A percentile compares a stretch with the other conserved stretches of the same genome.
Conservation (phyloP, 2,113 vertebrate genomes). For the Stegastes partitus region DNA sequence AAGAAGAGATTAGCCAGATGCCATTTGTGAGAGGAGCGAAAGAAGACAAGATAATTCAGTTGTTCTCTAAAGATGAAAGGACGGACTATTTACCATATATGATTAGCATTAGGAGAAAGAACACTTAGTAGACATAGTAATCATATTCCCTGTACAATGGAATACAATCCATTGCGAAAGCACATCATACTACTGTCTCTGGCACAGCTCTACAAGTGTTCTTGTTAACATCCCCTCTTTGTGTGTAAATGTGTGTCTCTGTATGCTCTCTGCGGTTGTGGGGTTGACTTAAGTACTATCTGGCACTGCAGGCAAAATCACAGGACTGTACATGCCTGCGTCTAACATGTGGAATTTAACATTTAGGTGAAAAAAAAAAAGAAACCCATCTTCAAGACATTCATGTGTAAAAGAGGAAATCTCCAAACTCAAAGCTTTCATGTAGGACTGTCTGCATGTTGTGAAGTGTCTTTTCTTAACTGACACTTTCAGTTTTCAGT, state of each 20-base stretch:
- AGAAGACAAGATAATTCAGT: conserved; percentile 1
- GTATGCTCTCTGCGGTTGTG: too few relatives aligned
- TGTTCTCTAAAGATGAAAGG: background rate
- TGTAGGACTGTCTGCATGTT: background rate
- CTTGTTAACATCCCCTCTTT: too few relatives aligned
- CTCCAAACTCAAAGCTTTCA: background rate
- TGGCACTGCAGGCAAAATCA: conserved; percentile 19
- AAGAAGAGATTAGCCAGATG: conserved; percentile 1
- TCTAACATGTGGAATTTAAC: conserved; percentile 70
- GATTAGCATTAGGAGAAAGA: too few relatives aligned
- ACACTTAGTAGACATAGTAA: too few relatives aligned
- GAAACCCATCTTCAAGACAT: conserved; percentile 3
- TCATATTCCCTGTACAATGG: too few relatives aligned
- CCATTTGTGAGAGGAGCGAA: conserved; percentile 17
- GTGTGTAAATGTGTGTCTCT: too few relatives aligned
- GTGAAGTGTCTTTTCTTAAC: background rate
- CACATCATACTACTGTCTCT: too few relatives aligned
- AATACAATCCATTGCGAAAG: too few relatives aligned
- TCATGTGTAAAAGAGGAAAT: background rate
- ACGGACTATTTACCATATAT: background rate
- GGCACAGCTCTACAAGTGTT: too few relatives aligned
- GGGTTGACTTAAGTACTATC: background rate
- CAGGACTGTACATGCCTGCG: conserved; percentile 54
- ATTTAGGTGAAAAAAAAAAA: conserved; percentile 58
- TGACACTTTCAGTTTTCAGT: background rate